Base-by-base conservation (phyloP, 2,113 vertebrate species). In the Syngnathoides biaculeatus region DNA sequence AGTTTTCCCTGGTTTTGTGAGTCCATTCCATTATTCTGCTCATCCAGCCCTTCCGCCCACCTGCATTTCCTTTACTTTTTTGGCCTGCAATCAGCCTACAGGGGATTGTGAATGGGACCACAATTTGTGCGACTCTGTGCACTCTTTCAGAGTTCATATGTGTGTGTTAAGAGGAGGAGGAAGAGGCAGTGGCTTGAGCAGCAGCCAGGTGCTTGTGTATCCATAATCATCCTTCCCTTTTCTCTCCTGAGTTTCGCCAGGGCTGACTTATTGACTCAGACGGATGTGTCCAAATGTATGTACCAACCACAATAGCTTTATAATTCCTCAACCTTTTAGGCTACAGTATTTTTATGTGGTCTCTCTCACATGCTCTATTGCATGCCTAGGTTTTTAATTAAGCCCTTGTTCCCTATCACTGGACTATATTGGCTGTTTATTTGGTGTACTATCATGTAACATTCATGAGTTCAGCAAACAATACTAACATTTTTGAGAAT, bases 281-380 rank as follows among this genome's bases (percentile, higher is more conserved):
- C 76, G 79, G 79, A 81, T 84, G 76, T 84, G 79, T 83, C 77
- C 77, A 85, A 87, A 84, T 68, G 75, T 80, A 87, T 79, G 80
- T 70, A 73, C 75, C 24, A 43, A 85, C 87, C 89, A 84, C 84
- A 90, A 89, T 88, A 81, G 84, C 84, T 90, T 89, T 90, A 87
- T 90, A 89, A 89, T 88, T 73, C 83, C 71, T 77, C 85, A 87
- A 87, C 80, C 82, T 78, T 58, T 8, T 75, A 27, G 60, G 75
- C 73, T 81, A 84, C 78, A 89, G 88, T 88, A 88, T 89, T 89
- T 91, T 85, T 74, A n/a, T 20, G n/a, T 78, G 72, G 83, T 87
- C 81, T 86, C 86, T 80, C 77, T 79, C 65, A 35, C 65, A 65
- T 48, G 24, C 62, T 74, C 70, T 67, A n/a, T 65, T 80, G 75